Conservation (phyloP, 1,140 invertebrate species). For the Temnothorax nylanderi region DNA sequence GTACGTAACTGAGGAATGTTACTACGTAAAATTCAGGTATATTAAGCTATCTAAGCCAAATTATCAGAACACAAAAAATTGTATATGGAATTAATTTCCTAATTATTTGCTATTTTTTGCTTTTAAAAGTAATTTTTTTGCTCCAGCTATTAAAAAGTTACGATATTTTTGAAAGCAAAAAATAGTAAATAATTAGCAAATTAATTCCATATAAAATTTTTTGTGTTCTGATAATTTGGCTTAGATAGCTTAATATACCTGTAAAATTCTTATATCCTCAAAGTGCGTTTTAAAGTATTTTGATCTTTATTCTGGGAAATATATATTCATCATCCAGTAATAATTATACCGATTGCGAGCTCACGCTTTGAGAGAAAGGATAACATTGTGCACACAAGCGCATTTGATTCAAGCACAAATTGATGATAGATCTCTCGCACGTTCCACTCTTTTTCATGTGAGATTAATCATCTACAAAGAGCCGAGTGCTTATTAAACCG, state of each 20-base stretch:
- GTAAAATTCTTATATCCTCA: background rate
- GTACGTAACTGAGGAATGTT: background rate
- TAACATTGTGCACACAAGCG: background rate
- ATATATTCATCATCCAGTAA: conserved; percentile 18
- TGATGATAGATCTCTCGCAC: conserved; percentile 52
- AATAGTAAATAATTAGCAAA: too few relatives aligned
- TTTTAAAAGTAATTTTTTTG: too few relatives aligned
- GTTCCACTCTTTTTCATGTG: conserved; percentile 43
- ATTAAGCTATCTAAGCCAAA: too few relatives aligned
- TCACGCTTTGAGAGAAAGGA: conserved; percentile 17
- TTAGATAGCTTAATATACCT: too few relatives aligned
- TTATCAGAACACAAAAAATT: too few relatives aligned
- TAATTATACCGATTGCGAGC: conserved; percentile 24
- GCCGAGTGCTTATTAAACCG: conserved; percentile 61
- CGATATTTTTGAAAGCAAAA: too few relatives aligned
- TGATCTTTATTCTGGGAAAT: background rate
- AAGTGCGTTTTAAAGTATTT: background rate
- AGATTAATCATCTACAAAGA: conserved; percentile 57
- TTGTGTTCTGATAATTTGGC: too few relatives aligned
- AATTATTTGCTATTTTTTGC: too few relatives aligned
- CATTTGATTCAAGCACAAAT: background rate
- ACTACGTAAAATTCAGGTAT: too few relatives aligned
- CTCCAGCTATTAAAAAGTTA: too few relatives aligned
- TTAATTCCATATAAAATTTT: too few relatives aligned
- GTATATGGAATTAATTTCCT: too few relatives aligned